Evolutionary conservation across 2,888 invertebrate genomes (phyloP).

Genomic region (Amphipoea lucens): DNA sequence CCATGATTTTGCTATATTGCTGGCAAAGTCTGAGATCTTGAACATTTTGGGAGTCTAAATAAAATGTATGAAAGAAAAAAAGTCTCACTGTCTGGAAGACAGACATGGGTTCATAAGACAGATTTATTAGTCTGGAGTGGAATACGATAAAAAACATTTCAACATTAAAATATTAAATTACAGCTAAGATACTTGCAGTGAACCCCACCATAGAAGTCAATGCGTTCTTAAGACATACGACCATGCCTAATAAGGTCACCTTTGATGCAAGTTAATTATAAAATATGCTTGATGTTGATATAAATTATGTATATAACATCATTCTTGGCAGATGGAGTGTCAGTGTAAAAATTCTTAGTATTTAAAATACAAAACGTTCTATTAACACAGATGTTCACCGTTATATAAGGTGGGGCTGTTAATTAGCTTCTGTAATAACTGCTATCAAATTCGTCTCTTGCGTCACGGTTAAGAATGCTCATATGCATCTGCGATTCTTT

Average conservation of each 20-base stretch:
- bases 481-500: constrained; percentile 56
- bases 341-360: constrained; percentile 64
- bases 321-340: constrained; percentile 53
- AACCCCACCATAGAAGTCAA: constrained; percentile 52
- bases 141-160: constrained; percentile 31
- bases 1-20: neutral
- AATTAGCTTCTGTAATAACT: constrained; percentile 80
- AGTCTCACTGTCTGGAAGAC: constrained; percentile 17
- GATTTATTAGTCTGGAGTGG: constrained; percentile 34
- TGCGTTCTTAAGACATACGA: constrained; percentile 40
- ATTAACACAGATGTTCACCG: constrained; percentile 87
- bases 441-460: constrained; percentile 70
- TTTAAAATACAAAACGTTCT: constrained; percentile 76
- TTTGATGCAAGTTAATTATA: constrained; percentile 46
- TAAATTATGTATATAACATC: constrained; percentile 53
- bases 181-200: constrained; percentile 38
- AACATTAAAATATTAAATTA: constrained; percentile 48
- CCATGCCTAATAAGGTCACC: constrained; percentile 40
- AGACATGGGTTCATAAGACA: constrained; percentile 15
- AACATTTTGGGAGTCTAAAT: neutral
- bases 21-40: neutral
- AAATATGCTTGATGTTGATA: constrained; percentile 34
- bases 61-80: constrained; percentile 4
- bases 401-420: constrained; percentile 81
- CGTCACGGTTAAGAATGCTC: constrained; percentile 64